Percentiles rank a stretch among this genome's conserved stretches.
Conservation (phyloP, 2,797 vertebrate genomes). For the Lophotriccus pileatus region DNA sequence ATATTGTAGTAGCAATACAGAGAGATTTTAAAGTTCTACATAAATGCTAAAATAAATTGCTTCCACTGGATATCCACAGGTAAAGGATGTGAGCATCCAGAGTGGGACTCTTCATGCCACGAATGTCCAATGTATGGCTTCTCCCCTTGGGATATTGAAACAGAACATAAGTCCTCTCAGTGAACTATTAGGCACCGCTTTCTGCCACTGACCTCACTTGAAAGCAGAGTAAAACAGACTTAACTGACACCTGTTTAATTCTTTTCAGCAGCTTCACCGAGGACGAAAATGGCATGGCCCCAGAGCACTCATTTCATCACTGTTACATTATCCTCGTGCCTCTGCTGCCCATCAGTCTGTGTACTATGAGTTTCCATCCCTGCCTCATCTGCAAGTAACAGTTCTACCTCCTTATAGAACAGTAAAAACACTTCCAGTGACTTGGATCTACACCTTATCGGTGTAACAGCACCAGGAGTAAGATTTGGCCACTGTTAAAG, state of each 20-base stretch:
- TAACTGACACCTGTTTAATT: neutral
- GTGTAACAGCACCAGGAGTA: neutral
- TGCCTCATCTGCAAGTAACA: neutral
- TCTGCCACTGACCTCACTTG: neutral
- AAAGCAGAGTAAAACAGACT: neutral
- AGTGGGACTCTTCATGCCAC: neutral
- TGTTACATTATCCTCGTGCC: accelerated
- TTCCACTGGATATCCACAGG: neutral
- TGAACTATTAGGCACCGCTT: neutral
- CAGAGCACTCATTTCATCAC: neutral
- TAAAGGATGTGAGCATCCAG: neutral
- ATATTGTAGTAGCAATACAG: neutral
- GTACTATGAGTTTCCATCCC: neutral
- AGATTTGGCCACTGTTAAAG: neutral
- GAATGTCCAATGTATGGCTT: neutral
- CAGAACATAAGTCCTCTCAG: neutral
- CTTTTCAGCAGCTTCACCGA: neutral
- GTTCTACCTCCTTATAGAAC: neutral
- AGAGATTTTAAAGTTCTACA: neutral
- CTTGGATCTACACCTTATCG: neutral
- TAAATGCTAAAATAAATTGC: neutral
- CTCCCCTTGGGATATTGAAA: neutral
- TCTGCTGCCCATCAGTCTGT: neutral
- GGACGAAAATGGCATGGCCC: neutral
- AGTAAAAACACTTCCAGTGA: neutral